Evolutionary conservation across 1,140 invertebrate genomes (phyloP).

Genomic region (Drosophila ambigua): DNA sequence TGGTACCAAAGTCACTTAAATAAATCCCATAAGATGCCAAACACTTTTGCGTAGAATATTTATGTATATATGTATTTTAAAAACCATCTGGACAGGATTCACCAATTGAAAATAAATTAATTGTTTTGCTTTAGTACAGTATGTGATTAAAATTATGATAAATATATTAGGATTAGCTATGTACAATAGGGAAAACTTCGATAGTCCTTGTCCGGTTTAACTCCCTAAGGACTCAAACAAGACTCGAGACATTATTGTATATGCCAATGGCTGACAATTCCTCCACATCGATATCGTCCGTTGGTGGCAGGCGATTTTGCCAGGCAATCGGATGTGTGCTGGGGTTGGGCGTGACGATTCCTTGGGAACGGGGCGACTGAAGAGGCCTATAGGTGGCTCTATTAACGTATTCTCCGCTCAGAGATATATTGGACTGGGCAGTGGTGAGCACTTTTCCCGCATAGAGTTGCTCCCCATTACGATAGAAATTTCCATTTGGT

Average conservation of each 20-base stretch:
- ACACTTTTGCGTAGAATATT: neutral
- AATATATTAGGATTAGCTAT: slow-evolving; percentile 61
- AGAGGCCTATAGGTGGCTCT: slow-evolving; percentile 16
- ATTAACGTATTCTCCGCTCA: slow-evolving; percentile 21
- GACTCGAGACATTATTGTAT: slow-evolving; percentile 70
- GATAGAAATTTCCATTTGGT: slow-evolving; percentile 36
- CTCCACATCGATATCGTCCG: slow-evolving; percentile 55
- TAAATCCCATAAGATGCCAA: neutral
- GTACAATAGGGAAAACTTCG: slow-evolving; percentile 47
- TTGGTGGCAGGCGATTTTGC: slow-evolving; percentile 27
- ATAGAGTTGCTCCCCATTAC: slow-evolving; percentile 25
- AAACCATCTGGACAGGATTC: slow-evolving; percentile 26
- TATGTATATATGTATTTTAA: slow-evolving; percentile 15
- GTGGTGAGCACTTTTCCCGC: slow-evolving; percentile 1
- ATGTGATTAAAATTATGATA: slow-evolving; percentile 49
- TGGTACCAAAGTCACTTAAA: neutral
- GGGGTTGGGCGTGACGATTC: slow-evolving; percentile 12
- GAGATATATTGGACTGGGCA: slow-evolving; percentile 6
- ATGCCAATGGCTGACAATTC: slow-evolving; percentile 55
- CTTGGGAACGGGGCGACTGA: slow-evolving; percentile 28
- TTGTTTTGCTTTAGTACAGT: slow-evolving; percentile 34
- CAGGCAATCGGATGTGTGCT: slow-evolving; percentile 34
- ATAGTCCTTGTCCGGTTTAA: neutral
- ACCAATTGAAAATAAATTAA: slow-evolving; percentile 37
- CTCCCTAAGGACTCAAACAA: slow-evolving; percentile 42